phyloP scores from a whole-genome alignment of 2,888 invertebrate species.

The Orchesella flavescens region DNA sequence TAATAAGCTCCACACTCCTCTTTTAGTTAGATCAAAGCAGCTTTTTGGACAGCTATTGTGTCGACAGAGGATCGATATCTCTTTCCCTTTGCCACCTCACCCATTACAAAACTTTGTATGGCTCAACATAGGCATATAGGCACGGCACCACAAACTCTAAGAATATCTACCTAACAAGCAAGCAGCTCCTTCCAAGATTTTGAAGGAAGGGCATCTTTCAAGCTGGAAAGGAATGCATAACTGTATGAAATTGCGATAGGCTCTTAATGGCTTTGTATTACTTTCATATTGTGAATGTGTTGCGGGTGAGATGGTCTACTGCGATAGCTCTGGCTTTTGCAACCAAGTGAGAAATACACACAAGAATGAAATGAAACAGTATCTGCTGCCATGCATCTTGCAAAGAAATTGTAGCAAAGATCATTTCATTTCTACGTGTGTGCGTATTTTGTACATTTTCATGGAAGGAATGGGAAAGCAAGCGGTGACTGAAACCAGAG shows the following conservation, averaged over 20 bases:
- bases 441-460: neutral
- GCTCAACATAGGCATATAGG: too few relatives aligned
- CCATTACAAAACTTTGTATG: constrained; percentile 21
- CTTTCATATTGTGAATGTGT: too few relatives aligned
- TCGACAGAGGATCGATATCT: constrained; percentile 65
- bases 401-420: neutral
- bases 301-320: too few relatives aligned
- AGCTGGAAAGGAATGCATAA: neutral
- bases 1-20: constrained; percentile 55
- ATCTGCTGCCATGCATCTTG: neutral
- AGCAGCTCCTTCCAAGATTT: neutral
- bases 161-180: too few relatives aligned
- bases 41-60: constrained; percentile 63
- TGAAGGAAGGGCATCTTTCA: constrained; percentile 14
- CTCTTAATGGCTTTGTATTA: too few relatives aligned
- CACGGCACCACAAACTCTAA: too few relatives aligned
- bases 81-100: constrained; percentile 62
- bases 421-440: constrained; percentile 6
- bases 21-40: constrained; percentile 61
- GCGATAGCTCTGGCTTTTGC: too few relatives aligned
- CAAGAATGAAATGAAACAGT: too few relatives aligned
- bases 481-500: neutral
- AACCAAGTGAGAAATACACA: too few relatives aligned
- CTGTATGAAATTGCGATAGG: neutral
- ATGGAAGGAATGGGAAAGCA: neutral